phyloP scores from a whole-genome alignment of 2,113 vertebrate genomes.

The Hyla sarda region DNA sequence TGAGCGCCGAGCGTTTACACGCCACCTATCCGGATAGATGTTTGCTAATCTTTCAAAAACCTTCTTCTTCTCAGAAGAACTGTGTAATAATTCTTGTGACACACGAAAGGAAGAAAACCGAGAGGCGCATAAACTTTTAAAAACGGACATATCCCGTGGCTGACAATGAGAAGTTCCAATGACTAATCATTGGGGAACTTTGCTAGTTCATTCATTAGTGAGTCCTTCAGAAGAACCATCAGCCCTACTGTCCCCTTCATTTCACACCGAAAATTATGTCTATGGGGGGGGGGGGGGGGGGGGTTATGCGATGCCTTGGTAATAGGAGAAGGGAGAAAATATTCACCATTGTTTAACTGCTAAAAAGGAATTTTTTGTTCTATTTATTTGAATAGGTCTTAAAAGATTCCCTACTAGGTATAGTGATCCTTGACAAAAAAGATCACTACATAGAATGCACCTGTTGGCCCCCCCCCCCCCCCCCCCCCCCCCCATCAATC shows the following conservation, averaged over 20 bases:
- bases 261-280: background rate
- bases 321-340: background rate
- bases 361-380: too few relatives aligned
- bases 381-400: too few relatives aligned
- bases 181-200: background rate
- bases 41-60: constrained; percentile 1
- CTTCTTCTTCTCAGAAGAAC: background rate
- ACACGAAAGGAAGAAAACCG: background rate
- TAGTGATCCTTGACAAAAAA: too few relatives aligned
- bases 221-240: background rate
- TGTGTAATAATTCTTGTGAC: constrained; percentile 11
- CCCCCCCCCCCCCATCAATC: too few relatives aligned
- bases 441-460: too few relatives aligned
- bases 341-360: background rate
- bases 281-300: too few relatives aligned
- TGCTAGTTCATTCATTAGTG: background rate
- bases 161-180: background rate
- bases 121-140: background rate
- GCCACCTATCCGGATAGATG: constrained; percentile 59
- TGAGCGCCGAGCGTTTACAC: constrained; percentile 59
- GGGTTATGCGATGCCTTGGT: too few relatives aligned
- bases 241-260: background rate
- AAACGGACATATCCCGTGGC: background rate
- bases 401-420: too few relatives aligned
- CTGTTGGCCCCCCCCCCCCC: too few relatives aligned